Percentiles rank a stretch among this genome's conserved stretches.
phyloP scores from a whole-genome alignment of 2,113 vertebrate genomes.

The Hemichromis elongatus region DNA sequence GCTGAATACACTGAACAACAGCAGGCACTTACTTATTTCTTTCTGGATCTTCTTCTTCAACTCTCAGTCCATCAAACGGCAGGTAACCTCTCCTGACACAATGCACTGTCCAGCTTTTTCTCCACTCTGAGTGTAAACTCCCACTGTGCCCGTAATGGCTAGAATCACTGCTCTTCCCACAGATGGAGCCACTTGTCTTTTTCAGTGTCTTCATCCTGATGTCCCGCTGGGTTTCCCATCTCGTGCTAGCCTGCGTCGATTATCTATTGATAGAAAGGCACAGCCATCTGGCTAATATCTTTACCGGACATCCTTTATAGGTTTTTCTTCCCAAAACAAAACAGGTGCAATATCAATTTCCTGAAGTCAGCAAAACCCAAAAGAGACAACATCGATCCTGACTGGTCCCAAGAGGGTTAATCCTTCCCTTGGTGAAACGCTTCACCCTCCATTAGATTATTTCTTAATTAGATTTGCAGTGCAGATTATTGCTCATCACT shows the following conservation, averaged over 20 bases:
- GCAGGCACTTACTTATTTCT: background rate
- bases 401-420: background rate
- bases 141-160: background rate
- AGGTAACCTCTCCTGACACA: background rate
- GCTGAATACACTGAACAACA: background rate
- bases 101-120: background rate
- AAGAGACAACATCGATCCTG: background rate
- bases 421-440: background rate
- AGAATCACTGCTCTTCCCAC: background rate
- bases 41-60: background rate
- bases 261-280: background rate
- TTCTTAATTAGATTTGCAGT: conserved; percentile 23
- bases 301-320: background rate
- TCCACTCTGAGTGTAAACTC: background rate
- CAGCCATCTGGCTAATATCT: background rate
- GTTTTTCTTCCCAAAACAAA: background rate
- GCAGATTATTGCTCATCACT: background rate
- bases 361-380: background rate
- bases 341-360: background rate
- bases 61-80: background rate
- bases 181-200: background rate
- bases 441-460: conserved; percentile 11
- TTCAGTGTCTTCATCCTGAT: background rate
- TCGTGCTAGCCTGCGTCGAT: background rate
- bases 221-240: background rate